phyloP scores from a whole-genome alignment of 2,888 invertebrate genomes.

The Drosophila anceps region DNA sequence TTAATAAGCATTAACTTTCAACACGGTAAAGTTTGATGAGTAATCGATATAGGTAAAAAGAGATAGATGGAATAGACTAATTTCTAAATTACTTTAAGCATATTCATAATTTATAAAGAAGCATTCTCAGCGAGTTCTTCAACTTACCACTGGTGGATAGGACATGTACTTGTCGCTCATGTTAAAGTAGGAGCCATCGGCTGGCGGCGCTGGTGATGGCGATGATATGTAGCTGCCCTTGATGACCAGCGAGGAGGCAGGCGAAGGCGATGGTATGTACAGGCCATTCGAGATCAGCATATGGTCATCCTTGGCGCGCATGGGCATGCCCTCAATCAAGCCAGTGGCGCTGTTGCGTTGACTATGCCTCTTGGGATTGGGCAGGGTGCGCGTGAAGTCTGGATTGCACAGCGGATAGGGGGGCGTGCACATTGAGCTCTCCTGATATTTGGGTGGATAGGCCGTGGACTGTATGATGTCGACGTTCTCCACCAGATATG shows the following conservation, averaged over 20 bases:
- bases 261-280: slow-evolving; percentile 84
- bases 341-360: slow-evolving; percentile 79
- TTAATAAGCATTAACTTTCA: slow-evolving; percentile 1
- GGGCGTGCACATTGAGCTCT: slow-evolving; percentile 84
- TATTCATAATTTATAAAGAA: background rate
- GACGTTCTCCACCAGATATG: slow-evolving; percentile 83
- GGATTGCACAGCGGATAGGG: slow-evolving; percentile 82
- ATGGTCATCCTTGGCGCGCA: slow-evolving; percentile 83
- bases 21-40: background rate
- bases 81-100: background rate
- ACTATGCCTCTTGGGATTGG: slow-evolving; percentile 83
- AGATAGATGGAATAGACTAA: background rate
- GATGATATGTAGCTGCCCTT: slow-evolving; percentile 85
- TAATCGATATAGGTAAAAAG: background rate
- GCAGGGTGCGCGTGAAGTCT: slow-evolving; percentile 84
- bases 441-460: slow-evolving; percentile 83
- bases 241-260: slow-evolving; percentile 83
- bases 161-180: slow-evolving; percentile 85
- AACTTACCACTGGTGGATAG: slow-evolving; percentile 84
- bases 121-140: background rate
- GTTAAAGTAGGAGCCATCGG: slow-evolving; percentile 84
- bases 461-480: slow-evolving; percentile 84
- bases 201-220: slow-evolving; percentile 84
- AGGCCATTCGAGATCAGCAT: slow-evolving; percentile 84
- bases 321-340: slow-evolving; percentile 69